A percentile compares a stretch with the other conserved stretches of the same genome.
Conservation (phyloP, 2,888 invertebrate species). For the Andrena chrysosceles region DNA sequence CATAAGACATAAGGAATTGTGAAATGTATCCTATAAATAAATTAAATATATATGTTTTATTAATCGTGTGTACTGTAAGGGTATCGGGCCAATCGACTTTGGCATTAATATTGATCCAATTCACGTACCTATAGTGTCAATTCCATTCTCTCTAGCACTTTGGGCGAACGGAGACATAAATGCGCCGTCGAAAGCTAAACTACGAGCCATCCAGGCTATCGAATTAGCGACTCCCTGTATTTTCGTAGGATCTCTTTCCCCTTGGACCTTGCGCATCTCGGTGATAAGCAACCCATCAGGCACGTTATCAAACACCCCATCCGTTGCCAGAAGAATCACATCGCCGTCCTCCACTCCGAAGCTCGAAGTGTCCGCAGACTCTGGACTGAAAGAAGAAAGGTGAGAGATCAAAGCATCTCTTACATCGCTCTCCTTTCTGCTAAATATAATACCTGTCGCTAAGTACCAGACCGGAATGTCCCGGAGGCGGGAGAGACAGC, state of each 20-base stretch:
- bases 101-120: background rate
- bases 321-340: slow-evolving; percentile 97
- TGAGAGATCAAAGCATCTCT: background rate
- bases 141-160: slow-evolving; percentile 96
- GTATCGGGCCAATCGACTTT: background rate
- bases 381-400: slow-evolving; percentile 88
- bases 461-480: slow-evolving; percentile 93
- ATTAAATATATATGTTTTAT: slow-evolving; percentile 54
- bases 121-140: slow-evolving; percentile 93
- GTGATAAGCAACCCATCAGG: slow-evolving; percentile 95
- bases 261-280: slow-evolving; percentile 91
- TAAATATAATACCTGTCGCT: slow-evolving; percentile 90
- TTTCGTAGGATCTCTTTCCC: slow-evolving; percentile 90
- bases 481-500: slow-evolving; percentile 96
- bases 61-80: slow-evolving; percentile 25
- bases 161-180: slow-evolving; percentile 98
- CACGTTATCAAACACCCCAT: slow-evolving; percentile 99
- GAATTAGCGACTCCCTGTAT: slow-evolving; percentile 97
- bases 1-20: slow-evolving; percentile 45
- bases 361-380: slow-evolving; percentile 95
- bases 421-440: background rate
- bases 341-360: slow-evolving; percentile 97
- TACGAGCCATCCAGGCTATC: slow-evolving; percentile 97
- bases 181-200: slow-evolving; percentile 96
- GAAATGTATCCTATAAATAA: slow-evolving; percentile 53